phyloP scores from a whole-genome alignment of 2,113 vertebrate genomes.

The Suricata suricatta region DNA sequence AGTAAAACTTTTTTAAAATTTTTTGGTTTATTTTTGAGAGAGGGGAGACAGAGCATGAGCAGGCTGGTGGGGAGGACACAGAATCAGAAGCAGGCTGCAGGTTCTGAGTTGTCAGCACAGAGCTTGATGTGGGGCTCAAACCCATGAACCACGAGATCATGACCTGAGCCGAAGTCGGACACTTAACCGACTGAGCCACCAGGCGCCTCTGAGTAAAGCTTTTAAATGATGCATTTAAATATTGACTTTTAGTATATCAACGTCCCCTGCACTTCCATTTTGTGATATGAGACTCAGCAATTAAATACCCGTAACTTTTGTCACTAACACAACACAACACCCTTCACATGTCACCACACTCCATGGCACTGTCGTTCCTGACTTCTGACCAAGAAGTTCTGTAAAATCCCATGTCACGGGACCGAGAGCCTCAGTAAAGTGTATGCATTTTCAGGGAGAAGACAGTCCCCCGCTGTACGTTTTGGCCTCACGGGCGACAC shows the following conservation, averaged over 20 bases:
- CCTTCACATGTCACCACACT: neutral
- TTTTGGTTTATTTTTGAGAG: too few species aligned
- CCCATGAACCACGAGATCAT: too few species aligned
- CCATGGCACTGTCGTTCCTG: neutral
- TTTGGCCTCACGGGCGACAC: too few species aligned
- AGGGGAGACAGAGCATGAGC: too few species aligned
- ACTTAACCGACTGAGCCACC: too few species aligned
- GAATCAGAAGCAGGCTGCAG: too few species aligned
- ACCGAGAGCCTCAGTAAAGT: too few species aligned
- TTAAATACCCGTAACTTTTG: neutral
- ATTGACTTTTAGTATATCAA: neutral
- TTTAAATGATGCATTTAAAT: neutral
- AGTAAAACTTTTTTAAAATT: neutral
- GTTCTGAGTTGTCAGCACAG: too few species aligned
- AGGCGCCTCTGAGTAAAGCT: too few species aligned
- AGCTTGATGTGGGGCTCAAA: too few species aligned
- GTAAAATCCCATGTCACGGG: neutral
- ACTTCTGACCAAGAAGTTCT: neutral
- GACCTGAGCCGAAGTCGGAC: too few species aligned
- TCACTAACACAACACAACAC: neutral
- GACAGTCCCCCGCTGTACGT: neutral
- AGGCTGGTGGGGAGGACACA: too few species aligned
- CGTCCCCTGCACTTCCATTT: neutral
- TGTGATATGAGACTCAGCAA: neutral
- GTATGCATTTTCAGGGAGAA: neutral